A percentile compares a stretch with the other conserved stretches of the same genome.
Evolutionary conservation across 2,797 vertebrate species (phyloP).

Genomic region (Hemitrygon akajei): DNA sequence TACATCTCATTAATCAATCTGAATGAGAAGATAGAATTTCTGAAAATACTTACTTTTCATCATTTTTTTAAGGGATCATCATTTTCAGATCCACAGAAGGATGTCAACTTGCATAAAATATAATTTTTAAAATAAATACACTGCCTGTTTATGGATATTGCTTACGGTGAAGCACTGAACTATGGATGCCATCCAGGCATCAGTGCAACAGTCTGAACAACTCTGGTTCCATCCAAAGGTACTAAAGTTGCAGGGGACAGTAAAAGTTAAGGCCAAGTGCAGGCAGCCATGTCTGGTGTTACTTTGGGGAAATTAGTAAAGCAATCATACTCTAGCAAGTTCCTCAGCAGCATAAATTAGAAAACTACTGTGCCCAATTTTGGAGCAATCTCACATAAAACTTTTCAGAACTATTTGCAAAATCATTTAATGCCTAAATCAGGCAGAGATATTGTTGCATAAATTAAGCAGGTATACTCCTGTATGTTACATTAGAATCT

Average conservation of each 20-base stretch:
- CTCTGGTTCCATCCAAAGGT: background rate
- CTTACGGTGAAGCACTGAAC: background rate
- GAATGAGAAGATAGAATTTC: too few relatives aligned
- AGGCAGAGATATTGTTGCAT: background rate
- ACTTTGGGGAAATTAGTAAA: background rate
- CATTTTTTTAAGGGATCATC: too few relatives aligned
- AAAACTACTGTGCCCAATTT: background rate
- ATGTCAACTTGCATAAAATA: background rate
- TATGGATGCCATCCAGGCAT: background rate
- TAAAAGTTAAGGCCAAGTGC: background rate
- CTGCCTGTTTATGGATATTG: background rate
- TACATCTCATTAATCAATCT: too few relatives aligned
- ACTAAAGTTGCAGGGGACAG: background rate
- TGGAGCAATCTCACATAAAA: background rate
- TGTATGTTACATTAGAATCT: background rate
- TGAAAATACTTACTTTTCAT: too few relatives aligned
- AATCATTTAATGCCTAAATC: too few relatives aligned
- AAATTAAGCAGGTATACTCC: background rate
- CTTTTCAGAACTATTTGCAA: background rate
- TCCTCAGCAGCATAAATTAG: background rate
- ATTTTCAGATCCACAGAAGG: background rate
- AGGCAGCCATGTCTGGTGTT: background rate
- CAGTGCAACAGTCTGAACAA: background rate
- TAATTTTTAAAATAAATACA: background rate
- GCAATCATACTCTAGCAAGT: background rate